Evolutionary conservation across 2,797 vertebrate species (phyloP), one percentile per base, ranked within the genome.

Genomic region (Myripristis jacobus): DNA sequence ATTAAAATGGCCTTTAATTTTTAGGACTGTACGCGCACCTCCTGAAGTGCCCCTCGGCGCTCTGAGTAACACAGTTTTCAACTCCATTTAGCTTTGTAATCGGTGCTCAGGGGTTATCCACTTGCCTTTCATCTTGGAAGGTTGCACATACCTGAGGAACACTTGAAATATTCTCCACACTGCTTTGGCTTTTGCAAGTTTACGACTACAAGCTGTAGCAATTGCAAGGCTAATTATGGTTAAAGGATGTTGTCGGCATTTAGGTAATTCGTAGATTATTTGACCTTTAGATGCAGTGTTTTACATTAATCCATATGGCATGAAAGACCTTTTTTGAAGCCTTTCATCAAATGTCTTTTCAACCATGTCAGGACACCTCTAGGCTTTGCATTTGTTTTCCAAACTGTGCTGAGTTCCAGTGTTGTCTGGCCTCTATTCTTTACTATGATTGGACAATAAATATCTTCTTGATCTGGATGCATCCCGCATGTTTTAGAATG

Each of bases 1-100:
- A 89, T 91, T 85, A 87, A 90, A 87, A 88, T 64, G 41, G 52
- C 73, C 86, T 89, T 73, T 91, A 79, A 92, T 88, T 90, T 93
- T 75, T 65, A 77, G 76, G 62, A 79, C 36, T 66, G 63, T 62
- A 71, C 63, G n/a, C 24, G 66, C 61, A 70, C 51, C 72, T 63
- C 70, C 73, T 75, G 62, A 85, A 55, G 65, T 60, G 61, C 82
- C 86, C 80, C n/a, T n/a, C 77, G 82, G 79, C 71, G 76, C 64
- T 84, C 68, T 69, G 60, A 66, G 61, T 21, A 21, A 55, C 76
- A 47, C 47, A 48, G 66, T 77, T 70, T 77, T 78, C 36, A 66
- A 34, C 77, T 77, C 43, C 51, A 71, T 67, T 70, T 48, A 43
- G 57, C 84, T 79, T 87, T 86, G 77, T 80, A 77, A 80, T 81